phyloP scores from a whole-genome alignment of 92 coral and sea anemone genomes.

The Palythoa grandiflora region DNA sequence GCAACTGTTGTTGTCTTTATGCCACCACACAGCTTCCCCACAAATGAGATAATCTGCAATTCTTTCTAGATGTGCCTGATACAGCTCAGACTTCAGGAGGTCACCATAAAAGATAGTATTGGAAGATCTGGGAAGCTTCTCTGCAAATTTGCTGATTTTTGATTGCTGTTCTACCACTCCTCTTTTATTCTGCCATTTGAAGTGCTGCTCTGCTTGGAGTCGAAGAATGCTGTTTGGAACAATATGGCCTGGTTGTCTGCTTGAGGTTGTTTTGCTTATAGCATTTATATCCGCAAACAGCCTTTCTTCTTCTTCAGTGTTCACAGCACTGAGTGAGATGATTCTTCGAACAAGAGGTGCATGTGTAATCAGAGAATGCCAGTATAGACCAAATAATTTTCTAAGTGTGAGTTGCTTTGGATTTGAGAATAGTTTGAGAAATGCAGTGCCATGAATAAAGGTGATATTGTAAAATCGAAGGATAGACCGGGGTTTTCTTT shows the following conservation, averaged over 20 bases:
- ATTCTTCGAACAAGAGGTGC: constrained; percentile 8
- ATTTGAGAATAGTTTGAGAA: constrained; percentile 5
- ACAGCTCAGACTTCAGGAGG: constrained; percentile 4
- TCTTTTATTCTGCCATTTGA: background rate
- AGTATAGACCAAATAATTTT: background rate
- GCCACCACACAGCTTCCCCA: background rate
- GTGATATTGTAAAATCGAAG: background rate
- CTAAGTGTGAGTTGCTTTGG: background rate
- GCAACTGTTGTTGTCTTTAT: constrained; percentile 3
- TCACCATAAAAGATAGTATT: background rate
- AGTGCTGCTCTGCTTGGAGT: constrained; percentile 24
- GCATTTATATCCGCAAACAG: constrained; percentile 26
- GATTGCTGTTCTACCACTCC: constrained; percentile 25
- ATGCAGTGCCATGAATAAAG: background rate
- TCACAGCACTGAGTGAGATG: constrained; percentile 8
- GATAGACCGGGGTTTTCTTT: background rate
- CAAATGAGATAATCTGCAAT: background rate
- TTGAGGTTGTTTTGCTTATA: constrained; percentile 35
- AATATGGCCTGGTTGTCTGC: constrained; percentile 10
- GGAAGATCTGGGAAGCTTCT: background rate
- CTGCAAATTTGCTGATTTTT: constrained; percentile 18
- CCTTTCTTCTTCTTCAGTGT: constrained; percentile 40
- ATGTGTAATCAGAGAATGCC: background rate
- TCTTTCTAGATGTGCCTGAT: constrained; percentile 3
- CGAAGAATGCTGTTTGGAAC: constrained; percentile 26